Evolutionary conservation across 2,888 invertebrate species (phyloP).

Genomic region (Diarsia mendica): DNA sequence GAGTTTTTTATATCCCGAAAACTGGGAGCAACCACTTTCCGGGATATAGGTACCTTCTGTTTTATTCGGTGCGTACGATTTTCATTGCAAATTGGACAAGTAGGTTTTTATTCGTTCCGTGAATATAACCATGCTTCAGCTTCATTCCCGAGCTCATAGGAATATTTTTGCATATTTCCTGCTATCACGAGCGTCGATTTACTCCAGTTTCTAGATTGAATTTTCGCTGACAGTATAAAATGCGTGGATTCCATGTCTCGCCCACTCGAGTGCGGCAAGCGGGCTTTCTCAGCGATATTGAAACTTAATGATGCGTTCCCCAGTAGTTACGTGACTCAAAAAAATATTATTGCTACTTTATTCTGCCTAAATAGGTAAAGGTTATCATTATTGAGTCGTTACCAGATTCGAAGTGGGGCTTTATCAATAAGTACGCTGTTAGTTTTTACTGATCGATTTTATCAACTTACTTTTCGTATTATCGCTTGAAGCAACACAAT

Average conservation of each 20-base stretch:
- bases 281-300: conserved; percentile 72
- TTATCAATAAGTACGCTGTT: conserved; percentile 43
- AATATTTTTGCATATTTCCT: conserved; percentile 77
- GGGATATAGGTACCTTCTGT: neutral
- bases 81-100: conserved; percentile 55
- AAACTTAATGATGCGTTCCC: conserved; percentile 71
- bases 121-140: conserved; percentile 61
- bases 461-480: conserved; percentile 20
- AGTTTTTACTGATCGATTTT: conserved; percentile 36
- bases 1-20: no score
- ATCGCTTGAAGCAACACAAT: neutral
- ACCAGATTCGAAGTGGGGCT: conserved; percentile 15
- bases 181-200: conserved; percentile 68
- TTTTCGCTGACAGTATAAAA: conserved; percentile 80
- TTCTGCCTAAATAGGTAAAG: conserved; percentile 48
- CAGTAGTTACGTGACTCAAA: conserved; percentile 68
- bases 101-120: conserved; percentile 54
- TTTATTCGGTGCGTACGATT: conserved; percentile 17
- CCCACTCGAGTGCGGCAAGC: conserved; percentile 62
- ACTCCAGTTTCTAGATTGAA: conserved; percentile 77
- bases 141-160: conserved; percentile 66
- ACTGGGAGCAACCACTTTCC: neutral
- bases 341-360: conserved; percentile 66
- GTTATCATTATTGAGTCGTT: conserved; percentile 51
- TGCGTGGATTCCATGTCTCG: conserved; percentile 73